phyloP scores from a whole-genome alignment of 2,113 vertebrate species.

The Callaeas wilsoni region DNA sequence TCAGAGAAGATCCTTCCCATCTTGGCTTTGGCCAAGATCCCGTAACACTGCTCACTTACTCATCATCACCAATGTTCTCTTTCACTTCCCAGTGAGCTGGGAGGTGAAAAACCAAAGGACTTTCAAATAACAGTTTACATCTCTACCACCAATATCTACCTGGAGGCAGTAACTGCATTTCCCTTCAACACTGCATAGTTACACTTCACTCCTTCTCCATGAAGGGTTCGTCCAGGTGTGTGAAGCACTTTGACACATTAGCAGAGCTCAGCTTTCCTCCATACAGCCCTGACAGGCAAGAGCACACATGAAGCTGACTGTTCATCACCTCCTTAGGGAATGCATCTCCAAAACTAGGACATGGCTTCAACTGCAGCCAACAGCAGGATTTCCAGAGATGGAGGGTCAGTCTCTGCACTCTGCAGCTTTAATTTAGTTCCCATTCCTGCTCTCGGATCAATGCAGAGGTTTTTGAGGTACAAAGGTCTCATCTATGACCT shows the following conservation, averaged over 20 bases:
- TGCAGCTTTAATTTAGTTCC: not conserved
- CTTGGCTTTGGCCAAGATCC: not conserved
- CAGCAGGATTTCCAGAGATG: not conserved
- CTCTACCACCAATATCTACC: not conserved
- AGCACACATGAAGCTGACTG: not conserved
- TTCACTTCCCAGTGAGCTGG: not conserved
- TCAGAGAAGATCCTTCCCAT: not conserved
- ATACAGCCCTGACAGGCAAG: not conserved
- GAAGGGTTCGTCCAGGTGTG: not conserved
- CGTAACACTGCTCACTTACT: fast-evolving
- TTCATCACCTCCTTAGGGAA: not conserved
- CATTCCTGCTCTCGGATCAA: not conserved
- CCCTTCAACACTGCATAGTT: not conserved
- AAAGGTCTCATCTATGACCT: not conserved
- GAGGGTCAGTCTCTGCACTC: not conserved
- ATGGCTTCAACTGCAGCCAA: fast-evolving
- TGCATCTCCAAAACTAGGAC: not conserved
- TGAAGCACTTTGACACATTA: not conserved
- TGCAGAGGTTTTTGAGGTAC: not conserved
- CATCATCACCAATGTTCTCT: not conserved
- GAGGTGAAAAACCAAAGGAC: not conserved
- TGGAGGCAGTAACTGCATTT: not conserved
- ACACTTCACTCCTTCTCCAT: not conserved
- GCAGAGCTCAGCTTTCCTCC: not conserved
- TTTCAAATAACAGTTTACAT: not conserved